Evolutionary conservation across 2,888 invertebrate species (phyloP), one percentile per base, ranked within the genome.

Genomic region (Tachystola acroxantha): DNA sequence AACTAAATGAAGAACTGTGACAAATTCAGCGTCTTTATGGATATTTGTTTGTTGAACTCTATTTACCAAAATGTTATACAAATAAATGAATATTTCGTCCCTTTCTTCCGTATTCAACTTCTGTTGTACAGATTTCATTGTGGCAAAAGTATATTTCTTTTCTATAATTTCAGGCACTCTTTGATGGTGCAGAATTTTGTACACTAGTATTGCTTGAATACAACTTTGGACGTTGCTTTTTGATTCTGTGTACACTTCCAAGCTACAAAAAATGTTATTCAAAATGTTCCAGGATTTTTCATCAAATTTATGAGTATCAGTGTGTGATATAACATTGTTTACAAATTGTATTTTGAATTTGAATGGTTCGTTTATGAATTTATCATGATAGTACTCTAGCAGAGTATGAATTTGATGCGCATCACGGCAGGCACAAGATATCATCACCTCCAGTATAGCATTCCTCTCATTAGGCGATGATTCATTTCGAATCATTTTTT

Each of bases 231-330:
- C 64, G 40, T 62, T 57, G 30, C 71, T 66, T n/a, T 64, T 58
- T 1, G 64, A 64, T 42, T 76, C 66, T 10, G 50, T 60, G 31
- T 73, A 82, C 6, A 81, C 72, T 49, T 76, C 80, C 61, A 79
- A 58, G 40, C 76, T 80, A 29, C 61, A 55, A 34, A 77, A 81
- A 14, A 84, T 43, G 46, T 70, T 63, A 40, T 78, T 66, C 22
- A 84, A 46, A 34, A 67, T 46, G 11, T 44, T 52, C 82, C 82
- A 82, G 3, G 64, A 63, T 32, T 55, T 44, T 10, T 53, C 42
- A 29, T 70, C 60, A 24, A 67, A 63, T 31, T 44, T 46, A 24
- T 67, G 58, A 1, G 58, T 48, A 7, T 61, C 36, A 3, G 57
- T 61, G 41, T 64, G 48, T 1, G 53, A 48, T 5, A 81, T 25